Conservation (phyloP, 2,797 vertebrate species). For the Sebastes baramenuke region DNA sequence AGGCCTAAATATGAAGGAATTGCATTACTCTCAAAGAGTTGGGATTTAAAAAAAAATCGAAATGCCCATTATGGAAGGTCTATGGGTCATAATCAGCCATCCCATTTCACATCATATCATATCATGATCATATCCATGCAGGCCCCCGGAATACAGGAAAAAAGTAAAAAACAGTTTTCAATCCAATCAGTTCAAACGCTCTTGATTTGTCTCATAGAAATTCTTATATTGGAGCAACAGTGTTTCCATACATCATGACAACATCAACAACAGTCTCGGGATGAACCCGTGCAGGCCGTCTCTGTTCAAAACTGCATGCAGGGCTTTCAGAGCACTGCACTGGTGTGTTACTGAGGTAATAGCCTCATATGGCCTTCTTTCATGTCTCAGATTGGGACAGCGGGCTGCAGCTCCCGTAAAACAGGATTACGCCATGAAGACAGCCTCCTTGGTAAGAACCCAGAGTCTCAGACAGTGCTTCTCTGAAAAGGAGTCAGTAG, state of each 20-base stretch:
- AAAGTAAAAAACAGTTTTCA: background rate
- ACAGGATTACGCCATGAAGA: slow-evolving; percentile 48
- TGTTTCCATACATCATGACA: slow-evolving; percentile 39
- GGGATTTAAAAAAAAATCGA: background rate
- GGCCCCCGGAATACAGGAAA: slow-evolving; percentile 15
- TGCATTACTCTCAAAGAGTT: background rate
- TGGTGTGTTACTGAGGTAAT: slow-evolving; percentile 34
- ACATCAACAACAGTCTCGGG: slow-evolving; percentile 27
- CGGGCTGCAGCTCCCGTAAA: slow-evolving; percentile 47
- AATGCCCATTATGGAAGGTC: background rate
- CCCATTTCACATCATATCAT: background rate
- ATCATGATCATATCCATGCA: slow-evolving; percentile 37
- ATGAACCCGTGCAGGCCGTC: background rate
- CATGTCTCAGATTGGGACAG: slow-evolving; percentile 46
- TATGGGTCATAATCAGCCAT: background rate
- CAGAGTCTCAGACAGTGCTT: slow-evolving; percentile 41
- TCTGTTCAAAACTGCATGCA: slow-evolving; percentile 43
- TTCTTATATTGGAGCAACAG: slow-evolving; percentile 26
- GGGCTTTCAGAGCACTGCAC: slow-evolving; percentile 35
- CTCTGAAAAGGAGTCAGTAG: slow-evolving; percentile 25
- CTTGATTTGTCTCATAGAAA: slow-evolving; percentile 30
- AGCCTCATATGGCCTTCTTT: slow-evolving; percentile 47
- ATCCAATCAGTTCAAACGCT: slow-evolving; percentile 37
- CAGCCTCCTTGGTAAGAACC: slow-evolving; percentile 36
- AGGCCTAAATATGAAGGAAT: slow-evolving; percentile 1